Base-by-base conservation (phyloP, 2,113 vertebrate species). In the Toxotes jaculatrix region DNA sequence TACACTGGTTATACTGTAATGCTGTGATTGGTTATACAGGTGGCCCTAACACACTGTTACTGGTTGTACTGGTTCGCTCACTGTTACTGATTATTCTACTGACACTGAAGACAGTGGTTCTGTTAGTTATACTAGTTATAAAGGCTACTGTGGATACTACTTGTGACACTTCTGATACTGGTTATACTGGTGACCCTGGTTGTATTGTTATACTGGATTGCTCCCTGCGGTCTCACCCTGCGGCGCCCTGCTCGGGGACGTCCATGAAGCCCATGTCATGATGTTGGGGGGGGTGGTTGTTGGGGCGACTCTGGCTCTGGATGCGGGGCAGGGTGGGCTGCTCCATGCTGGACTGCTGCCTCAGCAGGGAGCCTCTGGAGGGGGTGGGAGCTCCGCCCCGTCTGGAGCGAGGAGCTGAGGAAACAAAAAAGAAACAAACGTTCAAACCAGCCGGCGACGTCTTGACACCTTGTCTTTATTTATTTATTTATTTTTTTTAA, bases 231-330 rank as follows among this genome's bases (percentile, higher is more conserved):
- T 9, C 94, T 95, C 70, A 97, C 96, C 96, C 96, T 1, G 96
- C 96, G 1, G 95, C 95, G 0, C 96, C 96, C 74, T 96, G 94
- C 7, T 97, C 96, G 0, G 96, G 96, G 31, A 97, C 96, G 0
- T 90, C 83, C 96, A 97, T 97, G 88, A 97, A 97, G 40, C 90
- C 92, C 92, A 95, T 92, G 89, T 97, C 94, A 0, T 75, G 56
- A 3, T 87, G 38, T 4, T 53, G 81, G 1, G 4, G 4, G 55
- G 49, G 4, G 21, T 64, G 67, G 61, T 67, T 72, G 56, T 76
- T 57, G 17, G 21, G 53, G 17, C 59, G 79, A 8, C 70, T 83
- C 80, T 94, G 59, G 82, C 84, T 87, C 49, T 94, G 93, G 68
- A 92, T 74, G 16, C 94, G 85, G 1, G 96, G 96, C 47, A 97